These are phyloP conservation scores for Bhutanitis thaidina DNA, from an alignment of 2,888 invertebrate genomes.

Conservation along the genomic window DNA sequence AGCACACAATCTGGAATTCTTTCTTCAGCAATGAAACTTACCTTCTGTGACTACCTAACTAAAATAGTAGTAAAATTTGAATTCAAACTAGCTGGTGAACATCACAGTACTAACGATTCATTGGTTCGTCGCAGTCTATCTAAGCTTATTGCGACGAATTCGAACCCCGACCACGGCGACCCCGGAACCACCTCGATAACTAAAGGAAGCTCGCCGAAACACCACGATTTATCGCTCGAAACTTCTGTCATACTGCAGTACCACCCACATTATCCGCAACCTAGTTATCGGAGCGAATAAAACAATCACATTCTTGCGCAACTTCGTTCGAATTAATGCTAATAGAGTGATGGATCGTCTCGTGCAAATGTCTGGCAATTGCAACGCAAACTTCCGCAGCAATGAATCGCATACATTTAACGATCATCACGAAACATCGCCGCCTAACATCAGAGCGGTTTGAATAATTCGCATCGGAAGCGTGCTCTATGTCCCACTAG, in stretches of 20 bases:
- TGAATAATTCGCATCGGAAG: constrained; percentile 53
- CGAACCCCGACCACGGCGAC: constrained; percentile 20
- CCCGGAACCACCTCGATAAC: constrained; percentile 3
- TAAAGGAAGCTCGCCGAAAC: constrained; percentile 17
- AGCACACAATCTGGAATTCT: too few species aligned
- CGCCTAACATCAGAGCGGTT: constrained; percentile 31
- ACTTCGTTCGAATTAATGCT: constrained; percentile 38
- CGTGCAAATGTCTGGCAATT: constrained; percentile 46
- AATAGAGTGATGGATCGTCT: constrained; percentile 48
- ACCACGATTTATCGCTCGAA: constrained; percentile 22
- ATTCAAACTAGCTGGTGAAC: constrained; percentile 51
- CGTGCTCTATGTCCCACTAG: constrained; percentile 51
- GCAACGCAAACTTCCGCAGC: constrained; percentile 43
- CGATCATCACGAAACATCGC: constrained; percentile 46
- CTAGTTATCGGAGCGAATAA: constrained; percentile 32
- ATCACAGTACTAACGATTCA: constrained; percentile 52
- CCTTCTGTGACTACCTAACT: too few species aligned
- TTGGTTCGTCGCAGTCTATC: constrained; percentile 29
- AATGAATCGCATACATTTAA: constrained; percentile 50
- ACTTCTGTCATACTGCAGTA: constrained; percentile 30
- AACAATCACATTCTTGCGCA: constrained; percentile 50
- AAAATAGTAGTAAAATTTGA: constrained; percentile 22
- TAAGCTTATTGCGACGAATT: neutral
- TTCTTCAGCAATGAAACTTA: too few species aligned
- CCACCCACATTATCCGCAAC: constrained; percentile 27